Percentiles rank a stretch among this genome's conserved stretches.
phyloP scores from a whole-genome alignment of 2,797 vertebrate species.

The Coregonus ussuriensis region DNA sequence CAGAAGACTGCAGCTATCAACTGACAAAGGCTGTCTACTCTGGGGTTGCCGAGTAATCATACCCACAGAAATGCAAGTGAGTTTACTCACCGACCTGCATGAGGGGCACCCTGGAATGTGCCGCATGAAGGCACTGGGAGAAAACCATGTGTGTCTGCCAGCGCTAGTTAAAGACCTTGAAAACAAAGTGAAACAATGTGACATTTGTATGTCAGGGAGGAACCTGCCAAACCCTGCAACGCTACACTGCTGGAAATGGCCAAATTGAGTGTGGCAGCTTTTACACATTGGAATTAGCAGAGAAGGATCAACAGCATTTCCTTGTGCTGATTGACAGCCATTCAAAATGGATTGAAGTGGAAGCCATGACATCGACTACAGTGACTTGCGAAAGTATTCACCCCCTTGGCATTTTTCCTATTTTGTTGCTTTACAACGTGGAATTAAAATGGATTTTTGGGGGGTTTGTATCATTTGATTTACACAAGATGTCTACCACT shows the following conservation, averaged over 20 bases:
- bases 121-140: conserved; percentile 9
- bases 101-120: conserved; percentile 11
- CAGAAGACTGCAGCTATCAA: neutral
- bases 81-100: conserved; percentile 13
- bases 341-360: conserved; percentile 9
- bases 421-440: no score
- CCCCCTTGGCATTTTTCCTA: no score
- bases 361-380: neutral
- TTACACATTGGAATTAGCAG: neutral
- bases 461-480: no score
- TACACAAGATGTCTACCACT: no score
- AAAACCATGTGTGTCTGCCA: conserved; percentile 14
- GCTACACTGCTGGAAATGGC: conserved; percentile 12
- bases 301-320: conserved; percentile 1
- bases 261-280: neutral
- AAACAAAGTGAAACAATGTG: neutral
- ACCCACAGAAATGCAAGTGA: conserved; percentile 7
- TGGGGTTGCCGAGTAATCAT: neutral
- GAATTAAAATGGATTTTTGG: no score
- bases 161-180: conserved; percentile 17
- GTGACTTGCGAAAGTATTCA: no score
- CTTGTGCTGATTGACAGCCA: conserved; percentile 15
- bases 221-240: neutral
- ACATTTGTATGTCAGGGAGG: neutral
- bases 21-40: conserved; percentile 19